These are phyloP conservation scores for Meteorus colon DNA, from an alignment of 2,888 invertebrate genomes.

Conservation along the genomic window DNA sequence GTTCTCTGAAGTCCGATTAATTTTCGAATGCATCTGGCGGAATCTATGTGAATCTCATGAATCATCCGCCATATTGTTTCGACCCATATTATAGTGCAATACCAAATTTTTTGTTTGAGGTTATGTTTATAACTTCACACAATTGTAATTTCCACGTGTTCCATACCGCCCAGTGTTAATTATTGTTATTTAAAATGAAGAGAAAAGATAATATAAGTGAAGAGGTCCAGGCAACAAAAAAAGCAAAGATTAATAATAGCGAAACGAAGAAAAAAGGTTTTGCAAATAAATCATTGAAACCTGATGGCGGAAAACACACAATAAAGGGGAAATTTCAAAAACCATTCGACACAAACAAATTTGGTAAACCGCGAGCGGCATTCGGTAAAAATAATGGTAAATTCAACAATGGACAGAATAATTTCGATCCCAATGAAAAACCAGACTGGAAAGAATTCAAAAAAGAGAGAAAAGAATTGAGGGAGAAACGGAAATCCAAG, in stretches of 20 bases:
- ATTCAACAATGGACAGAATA: constrained; percentile 17
- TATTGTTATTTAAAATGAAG: constrained; percentile 44
- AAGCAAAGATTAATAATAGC: not conserved
- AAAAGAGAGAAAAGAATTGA: constrained; percentile 83
- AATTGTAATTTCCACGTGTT: not conserved
- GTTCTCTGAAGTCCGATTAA: no score
- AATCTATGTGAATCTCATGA: no score
- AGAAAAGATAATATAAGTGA: constrained; percentile 29
- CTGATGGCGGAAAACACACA: not conserved
- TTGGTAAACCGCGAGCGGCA: constrained; percentile 21
- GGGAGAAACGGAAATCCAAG: constrained; percentile 79
- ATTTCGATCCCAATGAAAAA: constrained; percentile 68
- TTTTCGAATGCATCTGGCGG: no score
- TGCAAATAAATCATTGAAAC: constrained; percentile 8
- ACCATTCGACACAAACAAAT: constrained; percentile 36
- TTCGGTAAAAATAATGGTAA: constrained; percentile 21
- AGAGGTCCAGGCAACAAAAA: not conserved
- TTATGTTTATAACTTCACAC: not conserved
- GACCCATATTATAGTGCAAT: no score
- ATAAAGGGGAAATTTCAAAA: constrained; percentile 39
- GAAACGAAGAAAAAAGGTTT: constrained; percentile 1
- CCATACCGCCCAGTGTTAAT: not conserved
- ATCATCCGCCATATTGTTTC: no score
- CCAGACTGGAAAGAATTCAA: constrained; percentile 85
- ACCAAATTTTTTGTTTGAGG: not conserved